Conservation (phyloP, 2,797 vertebrate species). For the Vipera ursinii region DNA sequence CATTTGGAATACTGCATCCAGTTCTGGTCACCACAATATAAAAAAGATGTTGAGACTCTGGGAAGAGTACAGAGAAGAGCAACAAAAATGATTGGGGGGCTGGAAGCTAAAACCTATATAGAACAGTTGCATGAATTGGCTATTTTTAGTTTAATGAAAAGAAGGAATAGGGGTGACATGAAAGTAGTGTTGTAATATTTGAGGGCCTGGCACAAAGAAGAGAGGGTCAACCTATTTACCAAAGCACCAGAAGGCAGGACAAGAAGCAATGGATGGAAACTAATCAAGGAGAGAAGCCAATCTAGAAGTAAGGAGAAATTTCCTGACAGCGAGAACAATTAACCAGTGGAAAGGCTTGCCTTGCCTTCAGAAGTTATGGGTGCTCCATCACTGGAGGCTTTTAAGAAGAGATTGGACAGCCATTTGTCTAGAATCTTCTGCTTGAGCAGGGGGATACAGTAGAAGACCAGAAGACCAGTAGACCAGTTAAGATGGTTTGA, state of each 20-base stretch:
- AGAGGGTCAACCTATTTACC: background rate
- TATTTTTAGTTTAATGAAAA: background rate
- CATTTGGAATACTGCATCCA: background rate
- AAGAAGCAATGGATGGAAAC: background rate
- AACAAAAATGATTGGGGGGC: background rate
- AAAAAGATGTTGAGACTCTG: background rate
- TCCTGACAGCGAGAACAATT: background rate
- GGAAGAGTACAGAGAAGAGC: background rate
- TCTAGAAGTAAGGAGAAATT: background rate
- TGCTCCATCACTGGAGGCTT: background rate
- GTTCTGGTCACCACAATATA: background rate
- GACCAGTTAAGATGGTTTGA: background rate
- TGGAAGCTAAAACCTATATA: background rate
- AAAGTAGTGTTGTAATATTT: background rate
- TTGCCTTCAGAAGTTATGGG: background rate
- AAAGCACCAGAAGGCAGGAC: background rate
- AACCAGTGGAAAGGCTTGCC: background rate
- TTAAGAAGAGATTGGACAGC: background rate
- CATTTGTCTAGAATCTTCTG: background rate
- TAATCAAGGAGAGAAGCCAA: background rate
- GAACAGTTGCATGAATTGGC: background rate
- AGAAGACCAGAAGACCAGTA: background rate
- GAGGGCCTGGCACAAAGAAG: background rate
- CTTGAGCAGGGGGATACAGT: background rate
- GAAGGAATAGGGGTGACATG: background rate